These are phyloP conservation scores for Bombus breviceps DNA, from an alignment of 1,140 invertebrate genomes.

Conservation along the genomic window DNA sequence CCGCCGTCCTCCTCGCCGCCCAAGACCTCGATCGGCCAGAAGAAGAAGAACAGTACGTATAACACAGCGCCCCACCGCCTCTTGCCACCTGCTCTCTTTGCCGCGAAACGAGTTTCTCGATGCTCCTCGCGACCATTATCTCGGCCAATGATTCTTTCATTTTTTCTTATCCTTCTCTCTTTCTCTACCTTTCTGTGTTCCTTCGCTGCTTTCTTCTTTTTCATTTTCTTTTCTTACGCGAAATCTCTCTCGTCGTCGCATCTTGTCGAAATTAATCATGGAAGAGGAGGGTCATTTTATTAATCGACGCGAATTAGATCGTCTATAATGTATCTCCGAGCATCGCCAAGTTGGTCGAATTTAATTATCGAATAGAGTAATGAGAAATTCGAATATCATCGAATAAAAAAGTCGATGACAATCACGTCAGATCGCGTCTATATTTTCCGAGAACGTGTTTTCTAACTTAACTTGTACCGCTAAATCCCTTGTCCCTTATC, in stretches of 20 bases:
- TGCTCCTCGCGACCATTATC: slow-evolving; percentile 52
- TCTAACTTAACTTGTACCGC: not conserved
- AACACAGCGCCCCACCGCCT: slow-evolving; percentile 8
- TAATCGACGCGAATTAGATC: slow-evolving; percentile 24
- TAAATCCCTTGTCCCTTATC: not conserved
- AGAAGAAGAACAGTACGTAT: slow-evolving; percentile 83
- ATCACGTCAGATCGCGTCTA: too few species aligned
- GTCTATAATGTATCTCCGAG: not conserved
- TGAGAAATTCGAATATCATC: not conserved
- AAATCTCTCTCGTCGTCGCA: slow-evolving; percentile 17
- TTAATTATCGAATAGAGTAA: not conserved
- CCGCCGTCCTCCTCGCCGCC: slow-evolving; percentile 77
- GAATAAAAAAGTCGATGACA: not conserved
- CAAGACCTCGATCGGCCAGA: slow-evolving; percentile 80
- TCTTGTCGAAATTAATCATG: slow-evolving; percentile 30
- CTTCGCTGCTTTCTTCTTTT: not conserved
- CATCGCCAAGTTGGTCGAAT: not conserved
- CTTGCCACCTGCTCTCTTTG: slow-evolving; percentile 50
- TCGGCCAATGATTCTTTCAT: slow-evolving; percentile 41
- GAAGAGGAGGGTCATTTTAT: slow-evolving; percentile 5
- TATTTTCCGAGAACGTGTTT: not conserved
- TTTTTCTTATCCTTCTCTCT: not conserved
- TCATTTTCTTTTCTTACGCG: slow-evolving; percentile 14
- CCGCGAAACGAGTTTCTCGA: slow-evolving; percentile 49
- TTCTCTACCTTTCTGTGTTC: not conserved